Conservation (phyloP, 2,113 vertebrate genomes). For the Calyptomena viridis region DNA sequence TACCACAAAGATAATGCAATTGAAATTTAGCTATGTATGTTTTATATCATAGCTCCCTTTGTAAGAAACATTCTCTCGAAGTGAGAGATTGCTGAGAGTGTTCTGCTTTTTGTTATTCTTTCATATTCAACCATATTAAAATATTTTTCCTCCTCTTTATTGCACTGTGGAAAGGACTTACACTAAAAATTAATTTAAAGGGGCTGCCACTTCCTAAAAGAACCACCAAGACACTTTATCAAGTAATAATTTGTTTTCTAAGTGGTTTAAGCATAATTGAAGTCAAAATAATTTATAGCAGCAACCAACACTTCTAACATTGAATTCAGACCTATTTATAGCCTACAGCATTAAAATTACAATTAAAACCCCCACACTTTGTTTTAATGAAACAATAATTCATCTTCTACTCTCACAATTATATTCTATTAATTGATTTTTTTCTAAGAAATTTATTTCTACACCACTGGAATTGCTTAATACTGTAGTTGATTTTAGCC, state of each 20-base stretch:
- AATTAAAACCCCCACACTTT: background rate
- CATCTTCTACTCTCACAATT: background rate
- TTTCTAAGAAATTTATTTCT: background rate
- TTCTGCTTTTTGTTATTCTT: background rate
- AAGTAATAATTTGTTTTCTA: background rate
- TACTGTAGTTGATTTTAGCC: background rate
- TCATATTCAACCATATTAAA: background rate
- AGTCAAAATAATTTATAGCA: background rate
- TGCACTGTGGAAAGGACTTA: background rate
- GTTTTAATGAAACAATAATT: background rate
- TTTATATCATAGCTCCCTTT: background rate
- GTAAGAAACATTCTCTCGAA: background rate
- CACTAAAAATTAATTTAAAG: background rate
- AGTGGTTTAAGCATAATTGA: background rate
- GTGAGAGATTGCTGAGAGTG: background rate
- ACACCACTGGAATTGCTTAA: background rate
- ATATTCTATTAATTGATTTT: background rate
- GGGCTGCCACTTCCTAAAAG: background rate
- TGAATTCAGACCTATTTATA: conserved; percentile 4
- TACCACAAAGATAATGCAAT: background rate
- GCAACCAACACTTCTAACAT: background rate
- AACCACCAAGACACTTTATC: background rate
- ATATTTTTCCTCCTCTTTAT: background rate
- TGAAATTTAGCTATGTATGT: background rate
- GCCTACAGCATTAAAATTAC: background rate